Base-by-base conservation (phyloP, 2,888 invertebrate genomes). In the Hydropsyche betteni region DNA sequence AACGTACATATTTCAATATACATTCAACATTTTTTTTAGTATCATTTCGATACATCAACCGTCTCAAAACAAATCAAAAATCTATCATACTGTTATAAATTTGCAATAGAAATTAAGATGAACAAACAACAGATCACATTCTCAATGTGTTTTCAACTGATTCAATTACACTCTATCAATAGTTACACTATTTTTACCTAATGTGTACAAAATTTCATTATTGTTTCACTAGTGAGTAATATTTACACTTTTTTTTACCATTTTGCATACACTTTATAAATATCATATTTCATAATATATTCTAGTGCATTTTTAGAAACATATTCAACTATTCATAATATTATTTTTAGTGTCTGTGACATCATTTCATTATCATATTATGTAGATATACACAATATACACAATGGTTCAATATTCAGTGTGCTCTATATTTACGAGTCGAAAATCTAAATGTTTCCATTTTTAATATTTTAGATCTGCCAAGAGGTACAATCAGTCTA, bases 201-300 rank as follows among this genome's bases (percentile, higher is more conserved):
- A 64, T 72, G 76, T 76, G 78, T 78, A 78, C 76, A 78, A 78
- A 78, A 78, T 76, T 76, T 76, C 36, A 69, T 74, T 74, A 52
- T 74, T 76, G 55, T 55, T 58, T 58, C 36, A 44, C 76, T 74
- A 75, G 52, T 33, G 16, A 76, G 76, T 69, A 73, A 73, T 78
- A 76, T 76, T 72, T 78, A 78, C 76, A 76, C 33, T 14, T 34
- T 44, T n/a, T 10, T 10, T 10, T 44, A 8, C 10, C 10, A 8
- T 44, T 44, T 44, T 44, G 44, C 44, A 44, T 44, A 44, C 44
- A 44, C 6, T 44, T 44, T 44, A 44, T 44, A 44, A 44, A 44
- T 44, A 6, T 10, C 44, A 44, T 44, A 44, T 10, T 44, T 10
- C 6, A 8, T 44, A 44, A 44, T 44, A 10, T 44, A 44, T 8